phyloP scores from a whole-genome alignment of 2,888 invertebrate species.

The Ramazzottius varieornatus region DNA sequence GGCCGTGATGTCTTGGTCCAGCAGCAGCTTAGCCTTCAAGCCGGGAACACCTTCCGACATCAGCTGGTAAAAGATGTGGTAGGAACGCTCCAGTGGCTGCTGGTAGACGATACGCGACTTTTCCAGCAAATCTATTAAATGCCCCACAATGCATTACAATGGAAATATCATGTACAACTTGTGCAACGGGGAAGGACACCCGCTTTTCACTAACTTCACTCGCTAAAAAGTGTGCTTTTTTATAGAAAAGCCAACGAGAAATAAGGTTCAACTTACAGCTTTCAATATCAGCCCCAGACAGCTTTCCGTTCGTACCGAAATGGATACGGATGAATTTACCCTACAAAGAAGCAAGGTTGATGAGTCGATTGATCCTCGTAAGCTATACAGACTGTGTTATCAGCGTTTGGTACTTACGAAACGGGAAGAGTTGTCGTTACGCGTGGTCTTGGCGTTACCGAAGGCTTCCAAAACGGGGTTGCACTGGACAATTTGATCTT shows the following conservation, averaged over 20 bases:
- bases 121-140: slow-evolving; percentile 66
- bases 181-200: neutral
- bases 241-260: slow-evolving; percentile 4
- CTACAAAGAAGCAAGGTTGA: slow-evolving; percentile 26
- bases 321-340: slow-evolving; percentile 99
- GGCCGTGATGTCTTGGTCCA: slow-evolving; percentile 65
- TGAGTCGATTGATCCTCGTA: neutral
- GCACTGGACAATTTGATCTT: slow-evolving; percentile 99
- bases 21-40: slow-evolving; percentile 52
- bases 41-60: slow-evolving; percentile 70
- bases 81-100: slow-evolving; percentile 85
- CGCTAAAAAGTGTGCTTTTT: neutral
- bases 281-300: slow-evolving; percentile 99
- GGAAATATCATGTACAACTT: neutral
- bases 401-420: slow-evolving; percentile 58
- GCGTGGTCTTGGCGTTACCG: slow-evolving; percentile 98
- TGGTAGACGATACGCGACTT: slow-evolving; percentile 99
- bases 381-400: slow-evolving; percentile 13
- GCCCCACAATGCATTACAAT: slow-evolving; percentile 4
- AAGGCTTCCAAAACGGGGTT: slow-evolving; percentile 97
- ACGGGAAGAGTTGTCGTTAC: slow-evolving; percentile 99
- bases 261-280: slow-evolving; percentile 54
- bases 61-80: slow-evolving; percentile 99
- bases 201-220: neutral
- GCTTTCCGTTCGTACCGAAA: slow-evolving; percentile 92